These are phyloP conservation scores for Tuta absoluta DNA, from an alignment of 2,888 invertebrate species.

Conservation along the genomic window DNA sequence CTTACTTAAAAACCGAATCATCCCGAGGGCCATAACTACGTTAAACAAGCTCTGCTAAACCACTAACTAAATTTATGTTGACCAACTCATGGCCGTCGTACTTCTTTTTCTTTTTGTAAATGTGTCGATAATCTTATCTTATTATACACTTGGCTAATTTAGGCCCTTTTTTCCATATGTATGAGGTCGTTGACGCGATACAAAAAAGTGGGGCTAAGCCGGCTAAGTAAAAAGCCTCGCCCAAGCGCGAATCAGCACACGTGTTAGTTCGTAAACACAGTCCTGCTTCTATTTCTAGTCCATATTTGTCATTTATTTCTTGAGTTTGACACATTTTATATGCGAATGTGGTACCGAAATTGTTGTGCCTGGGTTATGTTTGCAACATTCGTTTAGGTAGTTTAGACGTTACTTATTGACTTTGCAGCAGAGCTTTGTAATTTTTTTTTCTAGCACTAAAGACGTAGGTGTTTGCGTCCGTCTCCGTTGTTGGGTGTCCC, in stretches of 20 bases:
- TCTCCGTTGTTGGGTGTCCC: no score
- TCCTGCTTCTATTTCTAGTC: conserved; percentile 12
- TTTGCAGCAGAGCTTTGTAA: no score
- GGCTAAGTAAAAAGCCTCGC: conserved; percentile 7
- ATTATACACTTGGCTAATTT: neutral
- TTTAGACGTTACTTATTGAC: no score
- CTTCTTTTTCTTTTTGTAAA: neutral
- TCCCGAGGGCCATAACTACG: no score
- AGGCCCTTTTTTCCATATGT: conserved; percentile 1
- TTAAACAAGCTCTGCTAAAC: no score
- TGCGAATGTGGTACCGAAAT: neutral
- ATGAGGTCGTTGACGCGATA: conserved; percentile 4
- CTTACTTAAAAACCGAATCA: no score
- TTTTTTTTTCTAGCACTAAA: no score
- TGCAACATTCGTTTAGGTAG: neutral
- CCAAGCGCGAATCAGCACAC: conserved; percentile 5
- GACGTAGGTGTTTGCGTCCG: no score
- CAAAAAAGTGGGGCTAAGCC: neutral
- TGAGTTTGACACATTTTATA: neutral
- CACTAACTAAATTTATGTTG: no score
- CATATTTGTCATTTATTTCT: neutral
- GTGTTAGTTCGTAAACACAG: conserved; percentile 16
- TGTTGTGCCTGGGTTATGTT: neutral
- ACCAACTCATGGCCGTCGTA: neutral
- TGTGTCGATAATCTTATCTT: conserved; percentile 1